phyloP scores from a whole-genome alignment of 2,888 invertebrate genomes.

The Crematogaster levior region DNA sequence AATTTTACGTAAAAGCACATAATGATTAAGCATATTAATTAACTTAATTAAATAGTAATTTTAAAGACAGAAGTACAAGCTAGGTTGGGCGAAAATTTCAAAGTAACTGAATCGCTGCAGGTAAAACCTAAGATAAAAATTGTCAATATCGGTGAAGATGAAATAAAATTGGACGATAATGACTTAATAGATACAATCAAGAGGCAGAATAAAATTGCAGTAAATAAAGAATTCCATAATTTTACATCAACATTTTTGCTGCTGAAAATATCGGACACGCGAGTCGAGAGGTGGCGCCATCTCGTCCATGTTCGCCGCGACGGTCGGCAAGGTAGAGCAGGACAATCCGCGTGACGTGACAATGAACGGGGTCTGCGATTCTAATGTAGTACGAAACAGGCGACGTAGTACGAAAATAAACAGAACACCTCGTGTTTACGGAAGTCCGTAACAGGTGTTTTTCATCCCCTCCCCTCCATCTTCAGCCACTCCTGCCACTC shows the following conservation, averaged over 20 bases:
- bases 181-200: too few relatives aligned
- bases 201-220: too few relatives aligned
- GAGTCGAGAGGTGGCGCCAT: slow-evolving; percentile 57
- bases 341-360: slow-evolving; percentile 11
- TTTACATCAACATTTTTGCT: neutral
- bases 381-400: slow-evolving; percentile 35
- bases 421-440: slow-evolving; percentile 66
- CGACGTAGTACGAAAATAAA: slow-evolving; percentile 68
- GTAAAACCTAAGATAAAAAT: too few relatives aligned
- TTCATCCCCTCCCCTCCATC: slow-evolving; percentile 18
- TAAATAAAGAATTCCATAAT: too few relatives aligned
- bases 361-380: slow-evolving; percentile 38
- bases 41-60: neutral
- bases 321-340: slow-evolving; percentile 57
- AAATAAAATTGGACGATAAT: too few relatives aligned
- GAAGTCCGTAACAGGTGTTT: slow-evolving; percentile 78
- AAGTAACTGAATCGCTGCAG: too few relatives aligned
- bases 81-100: too few relatives aligned
- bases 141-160: too few relatives aligned
- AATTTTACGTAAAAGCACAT: neutral
- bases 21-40: neutral
- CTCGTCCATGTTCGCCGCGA: neutral
- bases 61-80: too few relatives aligned
- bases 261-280: neutral
- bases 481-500: neutral